Percentiles rank a stretch among this genome's conserved stretches.
Conservation (phyloP, 2,113 vertebrate genomes). For the Macrotus californicus region DNA sequence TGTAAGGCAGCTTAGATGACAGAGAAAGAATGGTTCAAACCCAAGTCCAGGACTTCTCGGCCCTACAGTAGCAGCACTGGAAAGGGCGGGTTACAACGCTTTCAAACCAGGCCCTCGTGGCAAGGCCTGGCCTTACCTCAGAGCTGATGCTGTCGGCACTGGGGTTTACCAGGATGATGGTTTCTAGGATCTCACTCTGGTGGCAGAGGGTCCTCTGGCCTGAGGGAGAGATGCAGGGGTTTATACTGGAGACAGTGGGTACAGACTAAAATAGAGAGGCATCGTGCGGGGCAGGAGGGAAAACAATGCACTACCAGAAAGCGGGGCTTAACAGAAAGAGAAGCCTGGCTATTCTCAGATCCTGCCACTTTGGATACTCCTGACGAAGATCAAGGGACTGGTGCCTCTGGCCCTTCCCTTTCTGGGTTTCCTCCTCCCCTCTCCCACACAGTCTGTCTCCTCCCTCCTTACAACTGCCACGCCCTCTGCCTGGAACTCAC, state of each 20-base stretch:
- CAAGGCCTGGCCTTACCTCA: constrained; percentile 82
- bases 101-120: background rate
- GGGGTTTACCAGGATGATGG: constrained; percentile 92
- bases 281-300: background rate
- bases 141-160: constrained; percentile 84
- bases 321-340: background rate
- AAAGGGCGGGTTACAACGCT: background rate
- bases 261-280: background rate
- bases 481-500: constrained; percentile 11
- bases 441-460: background rate
- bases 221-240: constrained; percentile 71
- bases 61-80: background rate
- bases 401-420: background rate
- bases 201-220: constrained; percentile 93
- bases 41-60: background rate
- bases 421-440: background rate
- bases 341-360: background rate
- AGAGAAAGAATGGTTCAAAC: background rate
- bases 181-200: constrained; percentile 89
- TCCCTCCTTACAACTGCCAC: constrained; percentile 6
- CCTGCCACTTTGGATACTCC: background rate
- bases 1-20: background rate
- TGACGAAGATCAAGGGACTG: background rate
- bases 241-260: constrained; percentile 31
- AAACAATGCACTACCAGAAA: constrained; percentile 15